phyloP scores from a whole-genome alignment of 2,797 vertebrate genomes.

The Dendrocincla fuliginosa region DNA sequence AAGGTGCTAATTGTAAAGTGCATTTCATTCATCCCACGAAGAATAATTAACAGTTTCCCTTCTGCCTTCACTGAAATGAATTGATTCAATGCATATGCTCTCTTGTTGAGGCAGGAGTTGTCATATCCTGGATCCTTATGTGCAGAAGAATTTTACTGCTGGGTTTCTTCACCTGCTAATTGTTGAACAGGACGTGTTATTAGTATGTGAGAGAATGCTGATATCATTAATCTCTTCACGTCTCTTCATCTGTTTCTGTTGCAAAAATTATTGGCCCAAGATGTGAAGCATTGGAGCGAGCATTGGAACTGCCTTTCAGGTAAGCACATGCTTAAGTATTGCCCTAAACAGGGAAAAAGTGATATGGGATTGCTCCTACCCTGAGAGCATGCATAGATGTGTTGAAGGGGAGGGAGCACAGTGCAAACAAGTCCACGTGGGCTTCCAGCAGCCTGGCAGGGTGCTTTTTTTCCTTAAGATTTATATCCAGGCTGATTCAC shows the following conservation, averaged over 20 bases:
- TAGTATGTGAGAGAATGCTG: not conserved
- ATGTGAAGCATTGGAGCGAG: not conserved
- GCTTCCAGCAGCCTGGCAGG: not conserved
- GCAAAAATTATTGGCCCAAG: not conserved
- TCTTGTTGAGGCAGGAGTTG: not conserved
- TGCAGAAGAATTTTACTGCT: not conserved
- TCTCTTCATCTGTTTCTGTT: not conserved
- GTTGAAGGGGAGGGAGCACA: not conserved
- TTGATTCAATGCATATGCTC: not conserved
- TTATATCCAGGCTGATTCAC: not conserved
- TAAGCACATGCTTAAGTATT: not conserved
- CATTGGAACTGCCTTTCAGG: not conserved
- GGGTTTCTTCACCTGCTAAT: not conserved
- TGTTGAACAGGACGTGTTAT: not conserved
- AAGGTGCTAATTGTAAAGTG: conserved; percentile 52
- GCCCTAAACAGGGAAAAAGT: not conserved
- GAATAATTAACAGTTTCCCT: conserved; percentile 55
- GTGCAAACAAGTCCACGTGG: not conserved
- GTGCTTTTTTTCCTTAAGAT: not conserved
- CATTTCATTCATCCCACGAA: conserved; percentile 51
- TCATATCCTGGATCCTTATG: not conserved
- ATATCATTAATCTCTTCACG: not conserved
- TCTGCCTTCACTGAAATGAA: not conserved
- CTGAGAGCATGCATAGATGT: not conserved
- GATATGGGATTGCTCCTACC: not conserved